phyloP scores from a whole-genome alignment of 23 tunicate genomes.

The Trididemnum nubilum region DNA sequence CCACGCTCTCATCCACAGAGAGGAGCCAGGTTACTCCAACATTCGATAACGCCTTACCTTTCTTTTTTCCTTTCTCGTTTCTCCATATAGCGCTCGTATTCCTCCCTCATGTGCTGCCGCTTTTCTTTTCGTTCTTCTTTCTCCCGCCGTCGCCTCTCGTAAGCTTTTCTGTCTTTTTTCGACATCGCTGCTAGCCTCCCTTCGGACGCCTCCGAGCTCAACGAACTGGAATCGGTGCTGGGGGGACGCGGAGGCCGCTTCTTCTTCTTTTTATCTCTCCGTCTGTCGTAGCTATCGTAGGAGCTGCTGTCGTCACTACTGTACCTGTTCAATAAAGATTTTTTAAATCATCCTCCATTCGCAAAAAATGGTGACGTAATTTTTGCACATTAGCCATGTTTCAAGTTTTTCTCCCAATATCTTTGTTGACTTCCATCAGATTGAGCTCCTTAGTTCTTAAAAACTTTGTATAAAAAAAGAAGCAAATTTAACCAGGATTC shows the following conservation, averaged over 20 bases:
- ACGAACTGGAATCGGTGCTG: conserved; percentile 56
- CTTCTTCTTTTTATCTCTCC: conserved; percentile 44
- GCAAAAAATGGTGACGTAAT: too few species aligned
- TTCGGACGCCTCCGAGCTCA: conserved; percentile 73
- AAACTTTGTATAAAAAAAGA: too few species aligned
- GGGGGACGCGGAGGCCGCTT: conserved; percentile 74
- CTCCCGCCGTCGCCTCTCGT: conserved; percentile 75
- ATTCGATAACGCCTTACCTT: too few species aligned
- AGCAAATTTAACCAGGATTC: too few species aligned
- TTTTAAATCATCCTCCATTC: too few species aligned
- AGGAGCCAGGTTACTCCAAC: too few species aligned
- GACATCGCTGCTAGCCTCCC: conserved; percentile 64
- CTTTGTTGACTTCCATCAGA: too few species aligned
- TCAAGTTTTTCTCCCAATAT: too few species aligned
- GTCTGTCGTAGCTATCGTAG: conserved; percentile 40
- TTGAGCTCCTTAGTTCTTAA: too few species aligned
- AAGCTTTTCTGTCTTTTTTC: conserved; percentile 65
- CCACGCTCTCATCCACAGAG: too few species aligned
- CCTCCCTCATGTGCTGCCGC: conserved; percentile 65
- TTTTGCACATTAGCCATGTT: too few species aligned
- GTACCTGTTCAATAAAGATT: too few species aligned
- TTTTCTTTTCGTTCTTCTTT: conserved; percentile 64
- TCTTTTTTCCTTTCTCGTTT: conserved; percentile 73
- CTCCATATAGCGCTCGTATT: conserved; percentile 72
- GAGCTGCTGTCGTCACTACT: conserved; percentile 26